Evolutionary conservation across 2,888 invertebrate genomes (phyloP), one percentile per base, ranked within the genome.

Genomic region (Crematogaster levior): DNA sequence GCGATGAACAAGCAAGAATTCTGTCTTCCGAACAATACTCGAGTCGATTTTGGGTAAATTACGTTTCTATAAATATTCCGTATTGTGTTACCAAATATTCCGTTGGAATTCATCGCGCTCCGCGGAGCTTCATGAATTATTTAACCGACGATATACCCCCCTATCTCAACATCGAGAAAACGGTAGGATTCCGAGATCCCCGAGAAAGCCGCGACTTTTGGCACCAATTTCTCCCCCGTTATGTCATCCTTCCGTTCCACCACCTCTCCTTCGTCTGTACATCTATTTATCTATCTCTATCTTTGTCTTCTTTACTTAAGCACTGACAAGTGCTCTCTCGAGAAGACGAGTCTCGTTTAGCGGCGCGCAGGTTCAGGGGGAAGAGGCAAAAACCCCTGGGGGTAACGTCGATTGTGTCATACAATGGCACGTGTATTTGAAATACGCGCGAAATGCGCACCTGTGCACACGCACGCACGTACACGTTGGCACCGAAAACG

Each of bases 371-470:
- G 84, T 86, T 84, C 63, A 9, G 86, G 80, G 74, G 75, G 18
- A 43, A 24, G 43, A 58, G 83, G 85, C 75, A 82, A 86, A 86
- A 88, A 84, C 77, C 81, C 85, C 74, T 80, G 60, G 84, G 87
- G 84, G 82, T 88, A 84, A 82, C 83, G 81, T 75, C 77, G 82
- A 84, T 89, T 89, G 82, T 84, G 81, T 70, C 81, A 70, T 43
- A 83, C 83, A 85, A 82, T 84, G 81, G 72, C 83, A 85, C 84
- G 83, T 77, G 56, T 79, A 40, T 70, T 56, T 68, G 77, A 68
- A 83, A 48, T 48, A 43, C 84, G 84, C 85, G 77, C 61, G 82
- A 75, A 85, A 84, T 84, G 70, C 63, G 51, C 75, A 73, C 82
- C 58, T 84, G 83, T 65, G 70, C 81, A 84, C 79, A 73, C 74